These are phyloP conservation scores for Artemia sinica DNA, from an alignment of 2,888 invertebrate species.

Conservation along the genomic window DNA sequence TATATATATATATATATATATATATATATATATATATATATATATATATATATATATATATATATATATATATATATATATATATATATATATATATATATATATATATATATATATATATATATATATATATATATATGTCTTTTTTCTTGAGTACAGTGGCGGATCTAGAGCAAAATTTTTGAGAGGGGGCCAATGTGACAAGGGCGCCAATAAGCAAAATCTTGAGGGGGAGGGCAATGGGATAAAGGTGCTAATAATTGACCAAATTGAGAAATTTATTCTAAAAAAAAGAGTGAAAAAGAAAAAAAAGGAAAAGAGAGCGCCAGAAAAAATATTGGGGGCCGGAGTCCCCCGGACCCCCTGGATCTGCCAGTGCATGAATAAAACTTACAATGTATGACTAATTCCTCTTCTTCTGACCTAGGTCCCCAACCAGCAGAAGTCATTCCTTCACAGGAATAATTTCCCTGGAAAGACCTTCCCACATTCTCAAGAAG, in stretches of 20 bases:
- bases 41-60: slow-evolving; percentile 13
- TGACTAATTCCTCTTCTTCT: slow-evolving; percentile 54
- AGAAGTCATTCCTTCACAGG: slow-evolving; percentile 70
- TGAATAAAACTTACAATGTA: slow-evolving; percentile 47
- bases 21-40: slow-evolving; percentile 17
- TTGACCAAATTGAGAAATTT: no score
- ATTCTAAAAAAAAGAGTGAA: no score
- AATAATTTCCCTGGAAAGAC: slow-evolving; percentile 80
- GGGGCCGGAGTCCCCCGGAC: no score
- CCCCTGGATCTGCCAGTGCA: no score
- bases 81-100: neutral
- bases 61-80: slow-evolving; percentile 12
- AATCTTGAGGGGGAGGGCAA: no score
- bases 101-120: neutral
- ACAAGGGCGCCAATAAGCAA: no score
- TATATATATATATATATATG: neutral
- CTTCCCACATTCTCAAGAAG: slow-evolving; percentile 67
- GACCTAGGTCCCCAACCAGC: slow-evolving; percentile 75
- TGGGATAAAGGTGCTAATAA: no score
- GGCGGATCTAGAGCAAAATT: no score
- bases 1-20: slow-evolving; percentile 18
- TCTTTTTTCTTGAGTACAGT: no score
- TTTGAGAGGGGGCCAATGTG: no score
- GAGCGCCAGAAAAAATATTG: no score
- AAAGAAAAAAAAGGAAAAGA: no score